Base-by-base conservation (phyloP, 2,888 invertebrate species). In the Drosophila neoperkinsi region DNA sequence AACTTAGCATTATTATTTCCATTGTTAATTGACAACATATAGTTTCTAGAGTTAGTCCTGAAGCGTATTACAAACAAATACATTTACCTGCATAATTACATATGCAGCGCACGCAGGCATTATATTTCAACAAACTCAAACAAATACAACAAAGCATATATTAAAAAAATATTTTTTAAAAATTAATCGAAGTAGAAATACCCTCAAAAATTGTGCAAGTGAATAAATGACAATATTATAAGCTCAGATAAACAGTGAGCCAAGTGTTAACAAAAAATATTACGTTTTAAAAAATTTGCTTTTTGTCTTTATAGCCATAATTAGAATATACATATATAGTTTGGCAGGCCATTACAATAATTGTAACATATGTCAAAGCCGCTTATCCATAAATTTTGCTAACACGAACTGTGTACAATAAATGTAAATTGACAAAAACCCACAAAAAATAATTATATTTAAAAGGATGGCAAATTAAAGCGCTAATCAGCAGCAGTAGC, bases 61-160 rank as follows among this genome's bases (percentile, higher is more conserved):
- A 67, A 71, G 67, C 55, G 31, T 58, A 43, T 64, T 53, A 25
- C 50, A 71, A 77, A 61, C 59, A 71, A 66, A 77, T 49, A 33
- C 57, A 59, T 51, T 65, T 60, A 65, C 53, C 46, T 53, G 30
- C 59, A 43, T 77, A 80, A 77, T 77, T 80, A 71, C 46, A 50
- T 49, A 55, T 43, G 34, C 31, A 38, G 4, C n/a, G 34, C 56
- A 41, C 51, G 53, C 31, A 61, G 13, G 46, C 43, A 57, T 46
- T 4, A 46, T 63, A 62, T 70, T 75, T 63, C 70, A 70, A 82
- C 79, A 70, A 69, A 66, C 71, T 55, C 67, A 84, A 82, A 55
- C 51, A 53, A 66, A 68, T 52, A 25, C 41, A 18, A 16, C 31
- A 65, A 52, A 41, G 9, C 46, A 30, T 41, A 16, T 16, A 16